Evolutionary conservation across 2,113 vertebrate species (phyloP).

Genomic region (Notarius quadriscutis): DNA sequence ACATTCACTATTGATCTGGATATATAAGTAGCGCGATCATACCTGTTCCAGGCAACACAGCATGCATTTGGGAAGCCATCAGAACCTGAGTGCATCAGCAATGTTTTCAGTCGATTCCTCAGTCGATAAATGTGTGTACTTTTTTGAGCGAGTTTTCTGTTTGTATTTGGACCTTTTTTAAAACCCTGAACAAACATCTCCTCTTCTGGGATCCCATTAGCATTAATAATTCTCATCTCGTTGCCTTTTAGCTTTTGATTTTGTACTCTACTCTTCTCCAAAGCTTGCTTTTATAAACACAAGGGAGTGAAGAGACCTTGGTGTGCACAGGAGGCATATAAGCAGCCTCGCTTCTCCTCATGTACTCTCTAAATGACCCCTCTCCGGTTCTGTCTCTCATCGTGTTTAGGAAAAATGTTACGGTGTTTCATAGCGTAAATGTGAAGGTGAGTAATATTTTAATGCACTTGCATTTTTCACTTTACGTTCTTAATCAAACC

Average conservation of each 20-base stretch:
- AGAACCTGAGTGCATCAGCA: conserved; percentile 7
- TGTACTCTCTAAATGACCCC: background rate
- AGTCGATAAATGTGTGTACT: background rate
- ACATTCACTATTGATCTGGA: conserved; percentile 9
- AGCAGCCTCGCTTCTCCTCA: background rate
- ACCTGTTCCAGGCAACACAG: conserved; percentile 5
- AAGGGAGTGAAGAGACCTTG: background rate
- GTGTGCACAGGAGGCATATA: background rate
- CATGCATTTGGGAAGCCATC: conserved; percentile 28
- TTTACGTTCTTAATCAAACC: background rate
- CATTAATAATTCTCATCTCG: background rate
- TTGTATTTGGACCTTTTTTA: conserved; percentile 13
- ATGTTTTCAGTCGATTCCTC: conserved; percentile 14
- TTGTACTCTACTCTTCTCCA: background rate
- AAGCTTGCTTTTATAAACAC: background rate
- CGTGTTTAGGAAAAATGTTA: background rate
- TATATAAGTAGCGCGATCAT: conserved; percentile 16
- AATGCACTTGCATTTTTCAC: background rate
- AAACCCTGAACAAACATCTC: background rate
- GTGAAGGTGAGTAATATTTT: background rate
- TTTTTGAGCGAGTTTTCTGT: background rate
- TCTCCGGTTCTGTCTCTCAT: background rate
- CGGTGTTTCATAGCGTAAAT: background rate
- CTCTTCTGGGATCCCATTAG: conserved; percentile 9
- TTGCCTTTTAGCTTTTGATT: background rate